These are phyloP conservation scores for Sarcophaga carnaria DNA, from an alignment of 2,888 invertebrate species.

Conservation along the genomic window DNA sequence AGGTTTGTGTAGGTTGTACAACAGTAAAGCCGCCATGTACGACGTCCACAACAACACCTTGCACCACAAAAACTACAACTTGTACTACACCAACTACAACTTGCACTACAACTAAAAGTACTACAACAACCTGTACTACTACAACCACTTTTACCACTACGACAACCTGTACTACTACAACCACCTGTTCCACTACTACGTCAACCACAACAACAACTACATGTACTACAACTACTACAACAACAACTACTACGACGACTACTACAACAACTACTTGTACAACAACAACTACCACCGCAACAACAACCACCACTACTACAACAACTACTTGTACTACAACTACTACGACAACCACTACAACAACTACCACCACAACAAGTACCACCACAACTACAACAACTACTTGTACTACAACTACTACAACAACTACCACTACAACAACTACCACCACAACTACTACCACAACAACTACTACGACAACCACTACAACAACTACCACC, in stretches of 20 bases:
- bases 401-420: slow-evolving; percentile 16
- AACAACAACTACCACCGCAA: slow-evolving; percentile 33
- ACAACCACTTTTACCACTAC: neutral
- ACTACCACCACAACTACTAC: neutral
- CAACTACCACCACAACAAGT: slow-evolving; percentile 20
- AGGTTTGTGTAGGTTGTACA: slow-evolving; percentile 40
- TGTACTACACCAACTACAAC: neutral
- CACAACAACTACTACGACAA: neutral
- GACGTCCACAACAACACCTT: neutral
- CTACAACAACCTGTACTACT: neutral
- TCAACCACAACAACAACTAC: slow-evolving; percentile 33
- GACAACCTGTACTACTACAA: neutral
- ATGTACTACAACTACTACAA: slow-evolving; percentile 17
- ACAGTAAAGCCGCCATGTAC: slow-evolving; percentile 33
- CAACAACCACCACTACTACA: slow-evolving; percentile 8
- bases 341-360: slow-evolving; percentile 32
- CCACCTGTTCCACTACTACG: slow-evolving; percentile 37
- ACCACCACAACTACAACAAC: slow-evolving; percentile 19
- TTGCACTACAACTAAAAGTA: neutral
- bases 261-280: neutral
- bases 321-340: slow-evolving; percentile 42
- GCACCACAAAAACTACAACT: neutral
- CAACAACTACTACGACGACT: slow-evolving; percentile 18
- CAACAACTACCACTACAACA: slow-evolving; percentile 10
- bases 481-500: neutral